Percentiles rank a stretch among this genome's conserved stretches.
Evolutionary conservation across 2,888 invertebrate genomes (phyloP).

Genomic region (Tholera decimalis): DNA sequence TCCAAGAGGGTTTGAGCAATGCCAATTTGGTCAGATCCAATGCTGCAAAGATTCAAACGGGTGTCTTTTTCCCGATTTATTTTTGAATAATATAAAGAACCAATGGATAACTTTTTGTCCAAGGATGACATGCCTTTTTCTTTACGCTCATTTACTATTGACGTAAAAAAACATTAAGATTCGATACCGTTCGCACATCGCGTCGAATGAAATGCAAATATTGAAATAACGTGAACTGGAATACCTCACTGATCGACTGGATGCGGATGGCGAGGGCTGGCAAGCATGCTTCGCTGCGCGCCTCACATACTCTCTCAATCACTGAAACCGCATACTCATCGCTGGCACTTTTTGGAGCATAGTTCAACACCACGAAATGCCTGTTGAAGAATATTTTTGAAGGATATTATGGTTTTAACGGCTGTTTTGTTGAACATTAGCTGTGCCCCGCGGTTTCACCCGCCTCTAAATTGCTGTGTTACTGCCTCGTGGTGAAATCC

Average conservation of each 20-base stretch:
- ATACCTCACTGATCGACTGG: slow-evolving; percentile 66
- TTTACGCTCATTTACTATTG: slow-evolving; percentile 19
- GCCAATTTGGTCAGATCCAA: too few relatives aligned
- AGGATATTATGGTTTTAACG: not conserved
- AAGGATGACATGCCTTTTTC: too few relatives aligned
- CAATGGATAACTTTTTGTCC: too few relatives aligned
- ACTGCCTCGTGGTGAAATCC: too few relatives aligned
- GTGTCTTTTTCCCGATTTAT: too few relatives aligned
- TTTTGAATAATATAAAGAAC: too few relatives aligned
- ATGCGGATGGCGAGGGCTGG: slow-evolving; percentile 68
- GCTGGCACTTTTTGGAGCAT: slow-evolving; percentile 58
- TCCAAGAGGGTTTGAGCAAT: too few relatives aligned
- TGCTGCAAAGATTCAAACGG: too few relatives aligned
- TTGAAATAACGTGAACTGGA: slow-evolving; percentile 53
- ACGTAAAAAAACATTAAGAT: too few relatives aligned
- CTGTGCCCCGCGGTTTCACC: too few relatives aligned
- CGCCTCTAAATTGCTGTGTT: too few relatives aligned
- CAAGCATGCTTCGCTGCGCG: slow-evolving; percentile 70
- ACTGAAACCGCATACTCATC: slow-evolving; percentile 71
- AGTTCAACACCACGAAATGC: slow-evolving; percentile 63
- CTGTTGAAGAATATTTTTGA: slow-evolving; percentile 12
- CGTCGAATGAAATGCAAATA: slow-evolving; percentile 58
- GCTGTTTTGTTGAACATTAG: too few relatives aligned
- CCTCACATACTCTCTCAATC: slow-evolving; percentile 70
- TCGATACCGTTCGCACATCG: not conserved